Base-by-base conservation (phyloP, 1,140 invertebrate genomes). In the Colletes gigas region DNA sequence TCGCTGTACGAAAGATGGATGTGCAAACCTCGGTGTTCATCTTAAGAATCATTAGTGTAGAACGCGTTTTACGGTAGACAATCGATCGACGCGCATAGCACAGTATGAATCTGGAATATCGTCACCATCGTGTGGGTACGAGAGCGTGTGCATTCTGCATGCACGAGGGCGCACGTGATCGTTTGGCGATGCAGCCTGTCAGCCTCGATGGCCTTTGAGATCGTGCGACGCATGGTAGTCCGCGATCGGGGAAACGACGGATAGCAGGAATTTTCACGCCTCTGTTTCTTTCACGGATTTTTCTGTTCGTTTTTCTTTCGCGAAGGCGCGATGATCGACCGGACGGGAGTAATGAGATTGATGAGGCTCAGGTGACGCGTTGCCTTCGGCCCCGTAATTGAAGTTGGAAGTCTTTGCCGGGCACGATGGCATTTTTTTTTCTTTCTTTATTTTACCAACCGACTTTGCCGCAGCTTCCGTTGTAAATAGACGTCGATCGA, bases 71-170 rank as follows among this genome's bases (percentile, higher is more conserved):
- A 41, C 68, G 54, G 59, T 52, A 44, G 82, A 84, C 70, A 69
- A 83, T 79, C 83, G 82, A 84, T 76, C 10, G 21, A 12, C 12
- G 55, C 14, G n/a, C n/a, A 30, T 83, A 52, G 55, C 67, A 65
- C 76, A 55, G 70, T 62, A 68, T 57, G 59, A 73, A 50, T 77
- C 52, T 17, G 6, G 17, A 67, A 76, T 57, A 57, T 57, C 73
- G 55, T 52, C 47, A 66, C 72, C 66, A 44, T 72, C 54, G 52
- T 14, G 60, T 12, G 41, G 47, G 63, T 14, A 14, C 47, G n/a
- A 41, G 19, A 65, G 44, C 21, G 30, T 41, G 30, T 57, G 54
- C 41, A 54, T 30, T 71, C 41, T 39, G 67, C 50, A 69, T n/a
- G 59, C 59, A 30, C n/a, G 39, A 39, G 17, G n/a, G 15, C 14